phyloP scores from a whole-genome alignment of 2,797 vertebrate genomes.

The Picus viridis region DNA sequence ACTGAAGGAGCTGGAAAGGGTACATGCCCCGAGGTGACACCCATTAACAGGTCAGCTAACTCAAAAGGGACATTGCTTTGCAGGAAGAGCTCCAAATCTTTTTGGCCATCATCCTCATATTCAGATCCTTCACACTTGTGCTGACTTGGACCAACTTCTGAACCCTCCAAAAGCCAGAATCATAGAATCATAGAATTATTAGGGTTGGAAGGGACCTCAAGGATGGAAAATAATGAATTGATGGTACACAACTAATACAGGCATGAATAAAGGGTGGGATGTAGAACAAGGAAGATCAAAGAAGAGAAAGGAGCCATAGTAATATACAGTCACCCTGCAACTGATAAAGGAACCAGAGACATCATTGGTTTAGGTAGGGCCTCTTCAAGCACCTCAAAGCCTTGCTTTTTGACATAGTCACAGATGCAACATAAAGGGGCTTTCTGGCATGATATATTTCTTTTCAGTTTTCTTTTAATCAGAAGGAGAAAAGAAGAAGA shows the following conservation, averaged over 20 bases:
- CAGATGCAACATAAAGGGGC: neutral
- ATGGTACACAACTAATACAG: neutral
- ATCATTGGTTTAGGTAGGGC: fast-evolving
- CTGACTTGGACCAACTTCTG: neutral
- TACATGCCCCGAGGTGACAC: neutral
- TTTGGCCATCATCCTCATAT: fast-evolving
- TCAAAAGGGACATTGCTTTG: neutral
- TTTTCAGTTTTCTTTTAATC: neutral
- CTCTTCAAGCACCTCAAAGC: neutral
- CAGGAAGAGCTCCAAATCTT: neutral
- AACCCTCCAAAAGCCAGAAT: neutral
- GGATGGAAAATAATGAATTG: neutral
- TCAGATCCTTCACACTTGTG: neutral
- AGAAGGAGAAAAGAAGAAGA: neutral
- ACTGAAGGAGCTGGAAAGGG: neutral
- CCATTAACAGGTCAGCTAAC: fast-evolving
- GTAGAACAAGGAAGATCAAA: neutral
- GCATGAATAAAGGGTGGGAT: neutral
- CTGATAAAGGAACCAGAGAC: neutral
- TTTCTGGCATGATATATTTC: neutral
- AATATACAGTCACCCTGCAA: neutral
- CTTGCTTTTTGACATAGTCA: neutral
- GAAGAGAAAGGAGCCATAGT: neutral
- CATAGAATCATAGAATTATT: too few species aligned
- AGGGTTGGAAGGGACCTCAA: too few species aligned